These are phyloP conservation scores for Chloropsis hardwickii DNA, from an alignment of 2,113 vertebrate species.

Conservation along the genomic window DNA sequence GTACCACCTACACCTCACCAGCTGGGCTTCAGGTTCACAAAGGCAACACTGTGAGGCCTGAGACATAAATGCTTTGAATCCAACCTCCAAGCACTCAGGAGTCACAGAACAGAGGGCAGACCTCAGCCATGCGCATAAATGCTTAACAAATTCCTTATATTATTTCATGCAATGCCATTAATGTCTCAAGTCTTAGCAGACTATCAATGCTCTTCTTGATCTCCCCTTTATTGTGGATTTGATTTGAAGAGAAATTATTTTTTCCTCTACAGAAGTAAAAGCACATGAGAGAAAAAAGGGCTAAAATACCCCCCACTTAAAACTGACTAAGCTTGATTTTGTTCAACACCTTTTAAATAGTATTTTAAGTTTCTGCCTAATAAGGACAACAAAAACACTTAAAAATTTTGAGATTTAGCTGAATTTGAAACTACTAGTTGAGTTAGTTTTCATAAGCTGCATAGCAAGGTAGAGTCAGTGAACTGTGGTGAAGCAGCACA, in stretches of 20 bases:
- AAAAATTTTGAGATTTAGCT: not conserved
- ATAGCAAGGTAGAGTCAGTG: not conserved
- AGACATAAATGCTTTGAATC: not conserved
- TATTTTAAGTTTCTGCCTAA: not conserved
- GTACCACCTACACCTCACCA: not conserved
- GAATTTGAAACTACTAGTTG: not conserved
- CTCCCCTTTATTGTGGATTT: not conserved
- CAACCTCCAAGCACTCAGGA: not conserved
- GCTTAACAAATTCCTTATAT: not conserved
- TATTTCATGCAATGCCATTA: not conserved
- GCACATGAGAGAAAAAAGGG: not conserved
- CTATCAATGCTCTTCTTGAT: not conserved
- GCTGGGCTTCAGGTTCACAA: not conserved
- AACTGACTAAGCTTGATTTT: not conserved
- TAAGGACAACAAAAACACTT: not conserved
- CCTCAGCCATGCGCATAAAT: accelerated
- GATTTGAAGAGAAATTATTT: not conserved
- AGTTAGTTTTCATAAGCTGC: not conserved
- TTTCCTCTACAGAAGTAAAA: not conserved
- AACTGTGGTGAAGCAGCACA: not conserved
- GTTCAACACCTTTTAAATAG: not conserved
- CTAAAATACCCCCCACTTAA: not conserved
- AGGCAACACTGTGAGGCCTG: not conserved
- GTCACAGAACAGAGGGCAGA: not conserved
- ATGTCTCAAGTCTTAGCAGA: not conserved